phyloP scores from a whole-genome alignment of 2,888 invertebrate genomes.

The Mesodorylaimus sp. region DNA sequence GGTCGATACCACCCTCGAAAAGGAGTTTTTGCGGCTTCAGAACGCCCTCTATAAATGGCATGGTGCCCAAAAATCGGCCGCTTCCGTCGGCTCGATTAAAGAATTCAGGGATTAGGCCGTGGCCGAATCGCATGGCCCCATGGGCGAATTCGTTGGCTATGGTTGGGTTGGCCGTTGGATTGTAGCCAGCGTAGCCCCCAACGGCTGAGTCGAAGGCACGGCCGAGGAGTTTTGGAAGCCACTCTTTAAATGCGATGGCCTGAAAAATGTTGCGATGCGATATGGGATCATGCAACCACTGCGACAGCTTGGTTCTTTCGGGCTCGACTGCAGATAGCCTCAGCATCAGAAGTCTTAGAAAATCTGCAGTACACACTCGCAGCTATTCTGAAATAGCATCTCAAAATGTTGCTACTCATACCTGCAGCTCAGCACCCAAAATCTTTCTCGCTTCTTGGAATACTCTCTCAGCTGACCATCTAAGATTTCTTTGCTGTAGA shows the following conservation, averaged over 20 bases:
- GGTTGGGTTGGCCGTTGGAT: constrained; percentile 58
- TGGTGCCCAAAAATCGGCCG: constrained; percentile 64
- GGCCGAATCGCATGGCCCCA: constrained; percentile 80
- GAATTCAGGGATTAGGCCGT: constrained; percentile 81
- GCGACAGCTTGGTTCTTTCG: too few species aligned
- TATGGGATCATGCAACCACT: too few species aligned
- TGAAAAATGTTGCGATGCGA: too few species aligned
- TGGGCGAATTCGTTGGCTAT: constrained; percentile 91
- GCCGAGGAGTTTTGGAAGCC: constrained; percentile 4
- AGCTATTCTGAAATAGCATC: too few species aligned
- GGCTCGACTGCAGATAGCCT: too few species aligned
- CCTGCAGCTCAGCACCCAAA: constrained; percentile 44
- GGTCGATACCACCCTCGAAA: constrained; percentile 91
- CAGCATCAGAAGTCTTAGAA: too few species aligned
- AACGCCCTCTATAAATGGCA: constrained; percentile 76
- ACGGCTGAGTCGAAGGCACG: constrained; percentile 44
- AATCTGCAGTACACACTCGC: too few species aligned
- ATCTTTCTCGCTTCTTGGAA: constrained; percentile 46
- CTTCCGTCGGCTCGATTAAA: constrained; percentile 60
- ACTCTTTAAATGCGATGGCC: constrained; percentile 4
- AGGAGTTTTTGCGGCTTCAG: constrained; percentile 83
- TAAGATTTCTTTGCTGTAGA: constrained; percentile 56
- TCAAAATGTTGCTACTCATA: too few species aligned
- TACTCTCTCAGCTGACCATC: constrained; percentile 73
- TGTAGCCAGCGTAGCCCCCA: constrained; percentile 65